phyloP scores from a whole-genome alignment of 2,113 vertebrate genomes.

The Rhagologus leucostigma region DNA sequence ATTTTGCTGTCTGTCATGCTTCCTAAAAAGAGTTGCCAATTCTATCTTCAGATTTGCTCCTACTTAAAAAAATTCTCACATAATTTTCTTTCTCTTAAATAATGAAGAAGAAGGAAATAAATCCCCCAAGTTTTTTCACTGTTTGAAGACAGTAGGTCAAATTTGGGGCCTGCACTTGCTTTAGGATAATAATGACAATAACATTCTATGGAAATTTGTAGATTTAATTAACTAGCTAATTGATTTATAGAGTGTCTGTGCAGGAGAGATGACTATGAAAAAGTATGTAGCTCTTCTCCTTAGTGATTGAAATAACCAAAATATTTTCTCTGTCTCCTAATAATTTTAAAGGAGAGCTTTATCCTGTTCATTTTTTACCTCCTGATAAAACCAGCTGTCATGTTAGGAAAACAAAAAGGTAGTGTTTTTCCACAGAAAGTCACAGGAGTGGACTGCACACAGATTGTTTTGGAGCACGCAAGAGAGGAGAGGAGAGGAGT shows the following conservation, averaged over 20 bases:
- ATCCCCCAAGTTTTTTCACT: neutral
- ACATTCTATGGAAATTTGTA: neutral
- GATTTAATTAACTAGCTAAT: neutral
- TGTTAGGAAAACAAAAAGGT: neutral
- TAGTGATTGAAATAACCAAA: neutral
- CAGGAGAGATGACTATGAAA: neutral
- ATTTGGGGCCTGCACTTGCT: neutral
- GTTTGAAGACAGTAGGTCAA: neutral
- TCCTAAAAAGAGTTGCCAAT: neutral
- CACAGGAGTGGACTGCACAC: neutral
- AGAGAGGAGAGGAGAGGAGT: neutral
- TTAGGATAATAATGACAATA: neutral
- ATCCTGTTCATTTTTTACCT: neutral
- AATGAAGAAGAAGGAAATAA: neutral
- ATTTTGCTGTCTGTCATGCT: neutral
- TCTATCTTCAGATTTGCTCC: neutral
- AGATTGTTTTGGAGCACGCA: neutral
- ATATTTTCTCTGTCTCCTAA: neutral
- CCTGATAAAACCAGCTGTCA: neutral
- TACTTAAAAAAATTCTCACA: neutral
- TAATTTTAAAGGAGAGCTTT: neutral
- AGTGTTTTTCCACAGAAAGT: neutral
- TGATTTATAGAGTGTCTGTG: neutral
- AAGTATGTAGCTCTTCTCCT: neutral
- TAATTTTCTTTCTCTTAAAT: neutral